Percentiles rank a stretch among this genome's conserved stretches.
Evolutionary conservation across 2,113 vertebrate genomes (phyloP).

Genomic region (Syrrhaptes paradoxus): DNA sequence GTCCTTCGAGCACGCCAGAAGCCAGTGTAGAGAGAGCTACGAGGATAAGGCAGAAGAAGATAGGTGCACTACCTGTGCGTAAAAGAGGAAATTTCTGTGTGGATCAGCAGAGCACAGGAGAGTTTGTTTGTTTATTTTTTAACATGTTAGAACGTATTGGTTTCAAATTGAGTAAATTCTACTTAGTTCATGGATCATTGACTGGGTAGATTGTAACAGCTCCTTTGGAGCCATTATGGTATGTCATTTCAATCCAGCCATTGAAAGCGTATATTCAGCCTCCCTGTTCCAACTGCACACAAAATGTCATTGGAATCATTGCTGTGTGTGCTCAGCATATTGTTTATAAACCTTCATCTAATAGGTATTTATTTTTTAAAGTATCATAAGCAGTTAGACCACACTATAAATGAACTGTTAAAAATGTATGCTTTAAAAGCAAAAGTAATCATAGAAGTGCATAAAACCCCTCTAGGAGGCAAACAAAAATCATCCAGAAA

Average conservation of each 20-base stretch:
- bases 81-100: neutral
- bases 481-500: neutral
- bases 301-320: conserved; percentile 28
- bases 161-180: conserved; percentile 47
- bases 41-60: neutral
- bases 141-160: conserved; percentile 27
- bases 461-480: neutral
- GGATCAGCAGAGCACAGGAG: neutral
- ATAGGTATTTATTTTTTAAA: neutral
- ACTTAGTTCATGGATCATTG: conserved; percentile 60
- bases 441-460: neutral
- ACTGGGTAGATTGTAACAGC: conserved; percentile 43
- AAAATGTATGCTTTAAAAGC: neutral
- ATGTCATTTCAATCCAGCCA: conserved; percentile 38
- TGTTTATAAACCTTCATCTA: conserved; percentile 12
- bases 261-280: neutral
- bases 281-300: neutral
- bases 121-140: conserved; percentile 39
- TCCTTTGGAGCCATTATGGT: conserved; percentile 24
- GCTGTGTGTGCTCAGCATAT: neutral
- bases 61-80: neutral
- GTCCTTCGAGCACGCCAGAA: neutral
- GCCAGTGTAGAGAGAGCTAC: neutral
- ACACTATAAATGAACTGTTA: neutral
- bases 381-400: neutral